A percentile compares a stretch with the other conserved stretches of the same genome.
phyloP scores from a whole-genome alignment of 2,113 vertebrate species.

The Spheniscus mendiculus region DNA sequence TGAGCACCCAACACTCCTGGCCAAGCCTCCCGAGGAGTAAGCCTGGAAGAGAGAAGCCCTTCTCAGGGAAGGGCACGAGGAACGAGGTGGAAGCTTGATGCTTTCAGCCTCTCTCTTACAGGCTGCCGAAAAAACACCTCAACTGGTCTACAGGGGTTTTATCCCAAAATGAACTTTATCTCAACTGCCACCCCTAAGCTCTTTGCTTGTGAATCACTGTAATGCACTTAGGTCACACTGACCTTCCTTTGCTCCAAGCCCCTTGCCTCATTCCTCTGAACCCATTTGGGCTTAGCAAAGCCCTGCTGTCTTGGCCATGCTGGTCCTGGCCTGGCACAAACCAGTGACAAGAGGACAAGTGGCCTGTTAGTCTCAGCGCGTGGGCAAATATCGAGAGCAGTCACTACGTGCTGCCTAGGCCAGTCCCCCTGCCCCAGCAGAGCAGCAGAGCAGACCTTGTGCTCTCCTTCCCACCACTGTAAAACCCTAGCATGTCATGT shows the following conservation, averaged over 20 bases:
- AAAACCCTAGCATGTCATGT: background rate
- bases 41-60: background rate
- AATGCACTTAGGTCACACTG: accelerated
- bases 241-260: background rate
- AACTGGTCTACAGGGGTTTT: background rate
- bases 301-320: background rate
- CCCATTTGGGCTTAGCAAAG: background rate
- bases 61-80: background rate
- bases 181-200: background rate
- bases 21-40: background rate
- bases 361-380: accelerated
- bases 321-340: background rate
- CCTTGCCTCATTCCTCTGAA: background rate
- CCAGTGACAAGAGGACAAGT: background rate
- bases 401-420: accelerated
- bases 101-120: background rate
- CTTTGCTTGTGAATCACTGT: background rate
- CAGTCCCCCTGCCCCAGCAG: background rate
- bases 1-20: background rate
- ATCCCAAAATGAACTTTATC: background rate
- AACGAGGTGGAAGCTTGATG: background rate
- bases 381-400: accelerated
- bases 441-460: background rate
- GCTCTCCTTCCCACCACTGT: background rate
- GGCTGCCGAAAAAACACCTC: background rate